A percentile compares a stretch with the other conserved stretches of the same genome.
phyloP scores from a whole-genome alignment of 2,888 invertebrate species.

The Rhagophthalmus giganteus region DNA sequence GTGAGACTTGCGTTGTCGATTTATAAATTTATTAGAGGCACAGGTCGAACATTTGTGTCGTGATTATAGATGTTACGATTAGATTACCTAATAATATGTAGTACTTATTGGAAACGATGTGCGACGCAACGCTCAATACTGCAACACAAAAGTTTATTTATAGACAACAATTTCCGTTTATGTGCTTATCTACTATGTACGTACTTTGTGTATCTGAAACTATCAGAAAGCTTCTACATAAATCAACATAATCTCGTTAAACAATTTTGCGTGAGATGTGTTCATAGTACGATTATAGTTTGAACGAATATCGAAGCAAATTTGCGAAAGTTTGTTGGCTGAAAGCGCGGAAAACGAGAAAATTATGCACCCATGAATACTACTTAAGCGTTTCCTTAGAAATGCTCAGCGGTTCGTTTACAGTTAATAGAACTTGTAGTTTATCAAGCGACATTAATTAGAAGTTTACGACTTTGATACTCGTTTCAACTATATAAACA shows the following conservation, averaged over 20 bases:
- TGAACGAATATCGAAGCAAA: conserved; percentile 24
- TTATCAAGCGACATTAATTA: conserved; percentile 34
- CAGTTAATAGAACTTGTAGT: conserved; percentile 19
- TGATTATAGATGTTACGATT: no score
- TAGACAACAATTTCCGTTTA: no score
- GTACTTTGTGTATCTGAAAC: no score
- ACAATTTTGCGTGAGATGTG: conserved; percentile 13
- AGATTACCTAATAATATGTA: no score
- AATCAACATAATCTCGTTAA: conserved; percentile 9
- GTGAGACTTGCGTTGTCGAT: no score
- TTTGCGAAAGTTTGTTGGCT: conserved; percentile 20
- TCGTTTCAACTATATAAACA: conserved; percentile 9
- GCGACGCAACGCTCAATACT: no score
- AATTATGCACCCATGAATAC: conserved; percentile 30
- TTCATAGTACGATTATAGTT: conserved; percentile 16
- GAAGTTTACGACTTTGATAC: conserved; percentile 30
- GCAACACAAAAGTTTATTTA: no score
- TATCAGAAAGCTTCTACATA: no score
- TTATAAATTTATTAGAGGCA: no score
- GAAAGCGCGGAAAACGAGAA: conserved; percentile 23
- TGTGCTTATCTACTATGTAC: no score
- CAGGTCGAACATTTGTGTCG: no score
- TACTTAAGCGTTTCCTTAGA: conserved; percentile 27
- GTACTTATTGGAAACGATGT: no score
- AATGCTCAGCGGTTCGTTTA: conserved; percentile 16